Percentiles rank a stretch among this genome's conserved stretches.
phyloP scores from a whole-genome alignment of 2,888 invertebrate genomes.

The Protophormia terraenovae region DNA sequence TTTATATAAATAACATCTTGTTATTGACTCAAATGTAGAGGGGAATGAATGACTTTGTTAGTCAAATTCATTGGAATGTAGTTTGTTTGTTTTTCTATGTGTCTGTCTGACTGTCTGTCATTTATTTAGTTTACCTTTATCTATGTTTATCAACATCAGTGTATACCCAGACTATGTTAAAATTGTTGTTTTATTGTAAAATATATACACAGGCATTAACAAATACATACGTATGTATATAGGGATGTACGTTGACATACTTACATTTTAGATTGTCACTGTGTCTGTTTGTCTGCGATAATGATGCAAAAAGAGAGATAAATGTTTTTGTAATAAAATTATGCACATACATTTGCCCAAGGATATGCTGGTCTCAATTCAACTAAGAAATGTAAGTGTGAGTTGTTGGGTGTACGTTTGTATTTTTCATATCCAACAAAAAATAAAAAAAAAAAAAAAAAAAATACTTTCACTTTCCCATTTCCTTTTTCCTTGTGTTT shows the following conservation, averaged over 20 bases:
- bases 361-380: conserved; percentile 44
- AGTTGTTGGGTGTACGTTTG: conserved; percentile 35
- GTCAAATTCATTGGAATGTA: conserved; percentile 23
- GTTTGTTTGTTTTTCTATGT: conserved; percentile 14
- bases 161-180: conserved; percentile 23
- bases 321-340: conserved; percentile 79
- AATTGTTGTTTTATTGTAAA: conserved; percentile 5
- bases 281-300: conserved; percentile 65
- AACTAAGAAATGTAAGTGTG: background rate
- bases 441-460: background rate
- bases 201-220: conserved; percentile 56
- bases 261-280: conserved; percentile 48
- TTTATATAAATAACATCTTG: conserved; percentile 18
- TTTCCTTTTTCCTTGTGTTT: background rate
- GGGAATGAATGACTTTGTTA: conserved; percentile 41
- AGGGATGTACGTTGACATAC: background rate
- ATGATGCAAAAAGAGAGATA: conserved; percentile 74
- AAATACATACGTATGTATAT: background rate
- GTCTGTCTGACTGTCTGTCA: conserved; percentile 38
- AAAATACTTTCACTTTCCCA: conserved; percentile 62
- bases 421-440: background rate
- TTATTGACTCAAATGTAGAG: background rate
- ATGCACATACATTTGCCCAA: conserved; percentile 68
- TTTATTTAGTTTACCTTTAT: conserved; percentile 47
- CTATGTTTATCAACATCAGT: conserved; percentile 46